Evolutionary conservation across 2,888 invertebrate species (phyloP).

Genomic region (Pomacea canaliculata): DNA sequence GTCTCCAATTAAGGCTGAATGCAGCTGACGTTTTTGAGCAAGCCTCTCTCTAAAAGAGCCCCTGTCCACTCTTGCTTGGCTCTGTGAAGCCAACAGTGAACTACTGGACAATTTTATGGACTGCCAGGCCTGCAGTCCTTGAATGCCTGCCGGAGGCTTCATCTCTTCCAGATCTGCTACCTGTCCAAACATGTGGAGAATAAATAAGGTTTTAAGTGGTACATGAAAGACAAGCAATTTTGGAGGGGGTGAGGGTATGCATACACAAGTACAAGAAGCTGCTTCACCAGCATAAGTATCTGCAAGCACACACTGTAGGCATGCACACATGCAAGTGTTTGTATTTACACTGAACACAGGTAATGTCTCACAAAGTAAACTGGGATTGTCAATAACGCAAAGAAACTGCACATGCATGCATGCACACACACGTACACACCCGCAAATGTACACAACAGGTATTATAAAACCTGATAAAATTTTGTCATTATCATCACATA

Average conservation of each 20-base stretch:
- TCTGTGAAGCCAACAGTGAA: constrained; percentile 24
- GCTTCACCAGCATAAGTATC: background rate
- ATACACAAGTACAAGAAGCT: background rate
- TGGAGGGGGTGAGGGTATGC: background rate
- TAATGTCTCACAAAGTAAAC: too few relatives aligned
- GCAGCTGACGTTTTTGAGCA: constrained; percentile 45
- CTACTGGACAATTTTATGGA: constrained; percentile 36
- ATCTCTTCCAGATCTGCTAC: constrained; percentile 48
- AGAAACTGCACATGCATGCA: too few relatives aligned
- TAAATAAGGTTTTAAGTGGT: background rate
- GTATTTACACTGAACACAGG: background rate
- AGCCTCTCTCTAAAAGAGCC: constrained; percentile 40
- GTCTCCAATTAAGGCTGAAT: constrained; percentile 49
- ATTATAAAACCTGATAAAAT: too few relatives aligned
- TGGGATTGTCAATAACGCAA: too few relatives aligned
- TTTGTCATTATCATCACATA: too few relatives aligned
- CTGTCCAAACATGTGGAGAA: constrained; percentile 37
- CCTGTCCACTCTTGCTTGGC: background rate
- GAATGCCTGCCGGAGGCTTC: constrained; percentile 31
- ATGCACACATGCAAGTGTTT: background rate
- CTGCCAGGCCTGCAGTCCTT: constrained; percentile 46
- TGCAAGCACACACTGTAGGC: background rate
- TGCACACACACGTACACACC: too few relatives aligned
- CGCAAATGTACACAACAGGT: too few relatives aligned
- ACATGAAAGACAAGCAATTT: background rate